These are phyloP conservation scores for Glareola pratincola DNA, from an alignment of 2,113 vertebrate species.

Conservation along the genomic window DNA sequence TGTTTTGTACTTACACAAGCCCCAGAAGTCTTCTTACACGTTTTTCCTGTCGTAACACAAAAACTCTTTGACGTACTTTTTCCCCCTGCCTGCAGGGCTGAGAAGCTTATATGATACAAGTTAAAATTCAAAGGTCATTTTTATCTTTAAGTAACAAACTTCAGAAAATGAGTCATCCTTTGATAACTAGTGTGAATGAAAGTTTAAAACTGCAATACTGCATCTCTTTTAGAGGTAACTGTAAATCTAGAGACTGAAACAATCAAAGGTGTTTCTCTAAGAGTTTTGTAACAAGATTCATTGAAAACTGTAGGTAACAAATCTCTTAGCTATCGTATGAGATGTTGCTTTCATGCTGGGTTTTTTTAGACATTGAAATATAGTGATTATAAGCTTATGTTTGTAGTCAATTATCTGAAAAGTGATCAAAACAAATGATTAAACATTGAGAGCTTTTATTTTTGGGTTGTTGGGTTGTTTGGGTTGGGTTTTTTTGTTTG, in stretches of 20 bases:
- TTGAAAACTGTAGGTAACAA: background rate
- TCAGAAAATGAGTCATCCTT: conserved; percentile 7
- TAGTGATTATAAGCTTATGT: background rate
- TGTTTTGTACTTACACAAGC: background rate
- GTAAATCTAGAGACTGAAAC: background rate
- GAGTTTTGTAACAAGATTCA: background rate
- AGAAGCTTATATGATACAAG: background rate
- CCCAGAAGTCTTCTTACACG: background rate
- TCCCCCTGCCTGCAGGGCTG: background rate
- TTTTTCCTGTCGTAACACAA: background rate
- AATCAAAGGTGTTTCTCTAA: conserved; percentile 11
- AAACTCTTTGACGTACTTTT: background rate
- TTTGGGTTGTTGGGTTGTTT: background rate
- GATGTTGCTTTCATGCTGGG: background rate
- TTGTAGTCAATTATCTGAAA: conserved; percentile 5
- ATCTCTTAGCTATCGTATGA: background rate
- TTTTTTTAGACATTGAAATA: background rate
- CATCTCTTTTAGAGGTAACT: background rate
- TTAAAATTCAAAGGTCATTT: conserved; percentile 6
- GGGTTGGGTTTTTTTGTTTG: background rate
- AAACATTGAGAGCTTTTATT: background rate
- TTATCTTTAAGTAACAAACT: conserved; percentile 1
- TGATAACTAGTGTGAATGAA: background rate
- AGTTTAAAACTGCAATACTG: background rate
- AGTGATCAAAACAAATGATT: conserved; percentile 10